Percentiles rank a stretch among this genome's conserved stretches.
Evolutionary conservation across 2,888 invertebrate genomes (phyloP).

Genomic region (Parnassius orleans): DNA sequence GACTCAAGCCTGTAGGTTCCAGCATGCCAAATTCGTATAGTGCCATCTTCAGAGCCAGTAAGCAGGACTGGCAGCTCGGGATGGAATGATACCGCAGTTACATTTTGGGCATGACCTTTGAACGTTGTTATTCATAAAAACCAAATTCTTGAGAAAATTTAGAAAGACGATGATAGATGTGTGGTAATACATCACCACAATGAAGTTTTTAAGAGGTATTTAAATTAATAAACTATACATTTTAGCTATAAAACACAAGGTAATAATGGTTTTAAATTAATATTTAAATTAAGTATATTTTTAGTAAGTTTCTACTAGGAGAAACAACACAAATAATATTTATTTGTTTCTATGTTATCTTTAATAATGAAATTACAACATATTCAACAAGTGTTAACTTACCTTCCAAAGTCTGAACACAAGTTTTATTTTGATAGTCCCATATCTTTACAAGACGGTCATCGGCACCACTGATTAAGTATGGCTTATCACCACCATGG

Average conservation of each 20-base stretch:
- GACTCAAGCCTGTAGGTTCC: slow-evolving; percentile 98
- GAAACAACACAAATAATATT: too few relatives aligned
- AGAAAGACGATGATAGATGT: too few relatives aligned
- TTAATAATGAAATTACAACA: too few relatives aligned
- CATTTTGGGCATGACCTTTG: slow-evolving; percentile 95
- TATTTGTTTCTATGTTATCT: too few relatives aligned
- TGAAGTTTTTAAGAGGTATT: too few relatives aligned
- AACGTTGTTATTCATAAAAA: slow-evolving; percentile 4
- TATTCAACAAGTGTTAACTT: slow-evolving; percentile 20
- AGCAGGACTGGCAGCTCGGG: slow-evolving; percentile 98
- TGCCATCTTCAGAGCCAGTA: slow-evolving; percentile 99
- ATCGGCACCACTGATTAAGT: slow-evolving; percentile 98
- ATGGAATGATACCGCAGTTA: slow-evolving; percentile 97
- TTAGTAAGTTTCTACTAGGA: too few relatives aligned
- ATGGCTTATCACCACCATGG: slow-evolving; percentile 99
- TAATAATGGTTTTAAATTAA: too few relatives aligned
- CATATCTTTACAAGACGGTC: slow-evolving; percentile 99
- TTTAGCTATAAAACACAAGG: too few relatives aligned
- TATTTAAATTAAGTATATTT: too few relatives aligned
- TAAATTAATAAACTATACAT: too few relatives aligned
- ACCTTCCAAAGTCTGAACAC: slow-evolving; percentile 97
- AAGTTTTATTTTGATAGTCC: slow-evolving; percentile 99
- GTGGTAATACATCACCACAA: too few relatives aligned
- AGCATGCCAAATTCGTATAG: slow-evolving; percentile 98
- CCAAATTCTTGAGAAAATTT: too few relatives aligned